Percentiles rank a stretch among this genome's conserved stretches.
phyloP scores from a whole-genome alignment of 2,113 vertebrate species.

The Cyrtonyx montezumae region DNA sequence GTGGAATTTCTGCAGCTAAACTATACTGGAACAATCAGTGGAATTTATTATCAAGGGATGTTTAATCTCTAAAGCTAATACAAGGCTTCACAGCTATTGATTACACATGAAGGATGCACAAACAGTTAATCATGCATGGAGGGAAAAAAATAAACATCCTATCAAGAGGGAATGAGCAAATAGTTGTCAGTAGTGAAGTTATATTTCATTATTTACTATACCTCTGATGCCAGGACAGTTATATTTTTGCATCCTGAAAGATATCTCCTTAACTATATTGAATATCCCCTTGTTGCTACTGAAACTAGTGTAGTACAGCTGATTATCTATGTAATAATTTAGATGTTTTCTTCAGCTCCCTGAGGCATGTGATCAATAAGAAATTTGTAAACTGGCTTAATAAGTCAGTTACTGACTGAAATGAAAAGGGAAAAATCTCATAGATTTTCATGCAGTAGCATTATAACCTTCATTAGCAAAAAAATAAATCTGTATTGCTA shows the following conservation, averaged over 20 bases:
- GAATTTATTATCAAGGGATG: constrained; percentile 85
- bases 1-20: constrained; percentile 77
- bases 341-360: constrained; percentile 24
- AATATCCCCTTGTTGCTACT: constrained; percentile 20
- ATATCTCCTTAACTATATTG: neutral
- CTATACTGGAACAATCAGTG: constrained; percentile 78
- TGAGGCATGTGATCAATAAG: constrained; percentile 12
- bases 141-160: constrained; percentile 72
- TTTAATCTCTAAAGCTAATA: constrained; percentile 85
- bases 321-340: constrained; percentile 58
- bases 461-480: neutral
- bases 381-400: constrained; percentile 23
- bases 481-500: neutral
- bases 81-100: constrained; percentile 82
- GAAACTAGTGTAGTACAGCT: constrained; percentile 32
- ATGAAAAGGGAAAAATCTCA: neutral
- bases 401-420: constrained; percentile 5
- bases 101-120: constrained; percentile 78
- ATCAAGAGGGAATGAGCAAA: constrained; percentile 70
- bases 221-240: constrained; percentile 10
- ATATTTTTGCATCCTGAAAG: constrained; percentile 50
- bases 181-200: constrained; percentile 68
- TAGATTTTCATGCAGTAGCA: neutral
- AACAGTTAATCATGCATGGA: constrained; percentile 80
- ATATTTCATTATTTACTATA: constrained; percentile 53